These are phyloP conservation scores for Lophochroa leadbeateri DNA, from an alignment of 2,113 vertebrate species.

Conservation along the genomic window DNA sequence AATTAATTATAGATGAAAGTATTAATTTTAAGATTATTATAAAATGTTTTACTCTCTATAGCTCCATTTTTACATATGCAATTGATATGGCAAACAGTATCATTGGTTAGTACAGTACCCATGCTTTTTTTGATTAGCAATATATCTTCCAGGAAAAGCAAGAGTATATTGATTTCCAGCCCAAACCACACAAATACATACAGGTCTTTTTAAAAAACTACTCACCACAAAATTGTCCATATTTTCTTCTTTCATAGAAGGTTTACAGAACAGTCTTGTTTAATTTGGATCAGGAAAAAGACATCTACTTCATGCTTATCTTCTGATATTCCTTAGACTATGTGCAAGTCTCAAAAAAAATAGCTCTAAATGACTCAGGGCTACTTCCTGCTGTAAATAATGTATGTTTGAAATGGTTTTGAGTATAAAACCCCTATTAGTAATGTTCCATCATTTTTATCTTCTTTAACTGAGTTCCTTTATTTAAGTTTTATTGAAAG, in stretches of 20 bases:
- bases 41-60: not conserved
- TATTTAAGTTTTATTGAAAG: not conserved
- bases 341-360: not conserved
- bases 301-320: not conserved
- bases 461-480: not conserved
- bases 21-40: not conserved
- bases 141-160: not conserved
- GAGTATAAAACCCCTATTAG: not conserved
- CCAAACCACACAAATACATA: not conserved
- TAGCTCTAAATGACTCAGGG: not conserved
- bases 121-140: not conserved
- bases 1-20: not conserved
- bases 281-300: not conserved
- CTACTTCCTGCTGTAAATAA: not conserved
- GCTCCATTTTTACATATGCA: not conserved
- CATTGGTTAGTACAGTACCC: not conserved
- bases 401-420: not conserved
- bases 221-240: not conserved
- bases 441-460: not conserved
- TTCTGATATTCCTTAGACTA: not conserved
- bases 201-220: not conserved
- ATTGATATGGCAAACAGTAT: not conserved
- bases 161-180: not conserved
- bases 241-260: not conserved
- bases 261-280: not conserved